phyloP scores from a whole-genome alignment of 2,888 invertebrate species.

The Nipponacmea schrenckii region DNA sequence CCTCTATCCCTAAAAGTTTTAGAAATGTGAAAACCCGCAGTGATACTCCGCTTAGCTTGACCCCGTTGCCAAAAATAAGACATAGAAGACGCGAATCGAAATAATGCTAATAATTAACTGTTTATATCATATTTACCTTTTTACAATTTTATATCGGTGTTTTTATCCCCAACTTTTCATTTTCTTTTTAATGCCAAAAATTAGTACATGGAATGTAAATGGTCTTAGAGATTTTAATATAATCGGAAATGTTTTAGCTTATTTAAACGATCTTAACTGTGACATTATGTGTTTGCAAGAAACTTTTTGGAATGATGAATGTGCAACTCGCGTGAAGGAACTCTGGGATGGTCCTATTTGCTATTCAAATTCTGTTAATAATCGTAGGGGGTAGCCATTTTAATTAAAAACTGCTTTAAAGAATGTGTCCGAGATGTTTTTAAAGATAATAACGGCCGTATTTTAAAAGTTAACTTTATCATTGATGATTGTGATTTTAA shows the following conservation, averaged over 20 bases:
- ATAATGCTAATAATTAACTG: no score
- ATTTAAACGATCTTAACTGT: not conserved
- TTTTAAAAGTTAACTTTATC: slow-evolving; percentile 13
- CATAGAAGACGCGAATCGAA: no score
- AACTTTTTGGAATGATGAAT: no score
- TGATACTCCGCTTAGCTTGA: no score
- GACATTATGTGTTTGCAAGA: no score
- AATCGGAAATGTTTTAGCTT: not conserved
- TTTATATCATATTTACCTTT: no score
- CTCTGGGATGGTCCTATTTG: slow-evolving; percentile 8
- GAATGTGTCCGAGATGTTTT: not conserved
- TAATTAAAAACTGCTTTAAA: slow-evolving; percentile 11
- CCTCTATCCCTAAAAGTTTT: no score
- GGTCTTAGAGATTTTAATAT: not conserved
- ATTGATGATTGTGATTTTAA: slow-evolving; percentile 5
- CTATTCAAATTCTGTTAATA: slow-evolving; percentile 2
- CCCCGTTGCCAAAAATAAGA: no score
- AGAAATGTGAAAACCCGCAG: no score
- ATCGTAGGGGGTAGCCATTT: slow-evolving; percentile 15
- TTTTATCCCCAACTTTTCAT: no score
- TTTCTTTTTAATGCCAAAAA: not conserved
- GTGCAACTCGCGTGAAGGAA: not conserved
- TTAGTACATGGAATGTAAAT: not conserved
- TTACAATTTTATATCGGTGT: no score
- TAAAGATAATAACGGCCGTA: slow-evolving; percentile 15